Base-by-base conservation (phyloP, 2,888 invertebrate species). In the Catocala sponsa region DNA sequence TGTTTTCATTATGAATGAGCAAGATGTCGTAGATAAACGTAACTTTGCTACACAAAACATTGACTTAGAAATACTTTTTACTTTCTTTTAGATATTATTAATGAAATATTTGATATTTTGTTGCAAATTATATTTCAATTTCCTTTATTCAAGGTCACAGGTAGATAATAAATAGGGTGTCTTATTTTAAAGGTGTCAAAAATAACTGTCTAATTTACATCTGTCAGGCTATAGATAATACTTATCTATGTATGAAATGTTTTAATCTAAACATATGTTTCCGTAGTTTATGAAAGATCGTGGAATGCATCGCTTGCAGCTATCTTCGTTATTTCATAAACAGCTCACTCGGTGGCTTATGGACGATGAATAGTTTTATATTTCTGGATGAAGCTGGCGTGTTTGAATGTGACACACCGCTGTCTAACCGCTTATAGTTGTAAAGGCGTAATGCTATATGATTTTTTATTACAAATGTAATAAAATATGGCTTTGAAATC, bases 71-170 rank as follows among this genome's bases (percentile, higher is more conserved):
- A 7, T 38, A n/a, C 5, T 0, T 32, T 11, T 48, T 32, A 35
- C 0, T 4, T 25, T 25, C 5, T 13, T 50, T 13, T 7, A 49
- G 33, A 6, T 15, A 33, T 6, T n/a, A 11, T 32, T 49, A 11
- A 5, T 6, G 11, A 52, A 52, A 15, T 42, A 15, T 25, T 25
- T 25, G 35, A 38, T 38, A 38, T 38, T 38, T 5, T 38, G 6
- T 9, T 38, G 35, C 6, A 38, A 38, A 38, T 38, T 38, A 5
- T 38, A 7, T 38, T 38, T 6, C 1, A 6, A 59, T 69, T 62
- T 54, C 62, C 61, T 71, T 63, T 65, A 63, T 54, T 65, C 81
- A 74, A 78, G 77, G 77, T 58, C 73, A 52, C 47, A 72, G 59
- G 57, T 52, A 15, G 51, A 41, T 65, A 66, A 43, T 62, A 55